phyloP scores from a whole-genome alignment of 2,888 invertebrate genomes.

The Philopedon plagiatum region DNA sequence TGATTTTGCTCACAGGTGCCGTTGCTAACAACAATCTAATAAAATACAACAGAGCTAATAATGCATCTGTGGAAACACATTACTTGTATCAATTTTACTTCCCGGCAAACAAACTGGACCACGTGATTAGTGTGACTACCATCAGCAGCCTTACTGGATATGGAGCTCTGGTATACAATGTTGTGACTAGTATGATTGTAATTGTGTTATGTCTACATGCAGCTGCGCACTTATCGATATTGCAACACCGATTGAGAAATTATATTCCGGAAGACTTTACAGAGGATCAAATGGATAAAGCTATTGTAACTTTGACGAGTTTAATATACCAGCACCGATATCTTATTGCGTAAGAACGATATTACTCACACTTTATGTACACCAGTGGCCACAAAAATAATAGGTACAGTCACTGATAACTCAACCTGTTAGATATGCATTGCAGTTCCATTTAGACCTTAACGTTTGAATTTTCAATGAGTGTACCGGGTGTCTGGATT shows the following conservation, averaged over 20 bases:
- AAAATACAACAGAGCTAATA: conserved; percentile 7
- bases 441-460: too few relatives aligned
- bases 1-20: too few relatives aligned
- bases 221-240: conserved; percentile 21
- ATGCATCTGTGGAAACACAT: conserved; percentile 22
- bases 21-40: background rate
- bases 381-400: too few relatives aligned
- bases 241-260: conserved; percentile 19
- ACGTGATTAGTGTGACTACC: background rate
- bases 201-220: conserved; percentile 16
- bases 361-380: too few relatives aligned
- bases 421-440: too few relatives aligned
- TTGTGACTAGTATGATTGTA: conserved; percentile 18
- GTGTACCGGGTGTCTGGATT: too few relatives aligned
- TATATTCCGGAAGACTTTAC: conserved; percentile 3
- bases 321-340: conserved; percentile 22
- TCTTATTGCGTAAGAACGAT: conserved; percentile 18
- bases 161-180: conserved; percentile 8
- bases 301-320: conserved; percentile 1
- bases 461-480: too few relatives aligned
- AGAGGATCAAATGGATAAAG: conserved; percentile 1
- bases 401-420: too few relatives aligned
- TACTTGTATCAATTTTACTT: conserved; percentile 26
- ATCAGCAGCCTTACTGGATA: conserved; percentile 2
- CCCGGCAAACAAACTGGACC: conserved; percentile 23